Evolutionary conservation across 1,140 invertebrate genomes (phyloP), one percentile per base, ranked within the genome.

Genomic region (Micrasema longulum): DNA sequence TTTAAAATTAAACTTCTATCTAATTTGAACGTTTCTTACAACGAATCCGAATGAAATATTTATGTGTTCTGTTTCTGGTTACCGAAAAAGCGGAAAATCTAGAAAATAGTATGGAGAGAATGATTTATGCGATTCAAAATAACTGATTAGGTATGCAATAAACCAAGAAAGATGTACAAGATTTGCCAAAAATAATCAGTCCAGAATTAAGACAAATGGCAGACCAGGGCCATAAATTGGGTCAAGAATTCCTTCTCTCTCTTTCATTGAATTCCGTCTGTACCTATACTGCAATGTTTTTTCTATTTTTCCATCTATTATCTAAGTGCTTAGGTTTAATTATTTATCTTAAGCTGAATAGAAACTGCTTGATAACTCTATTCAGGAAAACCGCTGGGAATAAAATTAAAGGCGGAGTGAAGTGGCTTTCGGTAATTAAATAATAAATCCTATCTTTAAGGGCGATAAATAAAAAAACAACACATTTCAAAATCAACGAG

Each of bases 191-290:
- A 73, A 73, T 68, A 73, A 73, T 73, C 71, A 66, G 67, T 55
- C 14, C 26, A 31, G 52, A 68, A 73, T 73, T 73, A 65, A 73
- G 71, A 73, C 68, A 73, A 73, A 73, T 73, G 65, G 64, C 31
- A 18, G 45, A 38, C 52, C 53, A 35, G 53, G 36, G 20, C 52
- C 71, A 68, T 73, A 68, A 68, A 73, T 73, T 68, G 62, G 35
- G 52, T 11, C 35, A 36, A 11, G 16, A 47, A 63, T 38, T 23
- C 47, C 47, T 66, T 45, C 18, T 41, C 65, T 73, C 43, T 16
- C 64, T 23, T 31, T 45, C 55, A 38, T 52, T 20, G 10, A 47
- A 47, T 16, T 7, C 26, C 7, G 26, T 31, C 26, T 41, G 14
- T 22, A 10, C 23, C 55, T 65, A 66, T 72, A 72, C 53, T 68